These are phyloP conservation scores for Terebella lapidaria DNA, from an alignment of 2,888 invertebrate genomes.

Conservation along the genomic window DNA sequence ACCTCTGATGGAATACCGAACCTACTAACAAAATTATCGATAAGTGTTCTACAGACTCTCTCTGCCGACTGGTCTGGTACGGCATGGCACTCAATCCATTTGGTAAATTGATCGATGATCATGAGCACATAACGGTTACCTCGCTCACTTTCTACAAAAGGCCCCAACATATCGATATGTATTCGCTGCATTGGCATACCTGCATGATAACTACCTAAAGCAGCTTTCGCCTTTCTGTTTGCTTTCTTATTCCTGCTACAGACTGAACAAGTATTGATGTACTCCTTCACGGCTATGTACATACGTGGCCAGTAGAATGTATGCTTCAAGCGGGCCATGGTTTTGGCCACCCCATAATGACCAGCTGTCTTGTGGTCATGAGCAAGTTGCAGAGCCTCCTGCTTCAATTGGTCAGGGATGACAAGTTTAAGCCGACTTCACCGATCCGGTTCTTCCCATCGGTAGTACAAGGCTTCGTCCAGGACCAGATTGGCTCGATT, in stretches of 20 bases:
- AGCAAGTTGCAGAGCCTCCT: not conserved
- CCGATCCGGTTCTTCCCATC: not conserved
- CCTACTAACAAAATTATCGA: not conserved
- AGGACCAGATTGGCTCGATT: not conserved
- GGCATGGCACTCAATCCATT: conserved; percentile 4
- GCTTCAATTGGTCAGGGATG: not conserved
- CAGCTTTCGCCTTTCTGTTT: not conserved
- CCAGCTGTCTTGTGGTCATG: not conserved
- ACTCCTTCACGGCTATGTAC: too few relatives aligned
- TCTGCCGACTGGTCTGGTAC: not conserved
- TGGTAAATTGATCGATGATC: conserved; percentile 8
- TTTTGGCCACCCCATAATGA: not conserved
- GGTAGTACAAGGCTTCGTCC: not conserved
- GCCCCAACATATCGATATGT: conserved; percentile 5
- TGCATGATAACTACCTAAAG: not conserved
- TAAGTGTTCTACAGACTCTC: not conserved
- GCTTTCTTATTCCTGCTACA: not conserved
- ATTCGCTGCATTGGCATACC: conserved; percentile 2
- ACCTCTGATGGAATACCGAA: not conserved
- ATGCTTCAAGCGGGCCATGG: not conserved
- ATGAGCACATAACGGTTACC: conserved; percentile 4
- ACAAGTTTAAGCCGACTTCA: not conserved
- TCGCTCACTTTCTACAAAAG: not conserved
- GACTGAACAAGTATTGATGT: not conserved
- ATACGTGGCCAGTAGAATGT: not conserved